These are phyloP conservation scores for Smutsia temminckii DNA, from an alignment of 2,797 vertebrate species.

Conservation along the genomic window DNA sequence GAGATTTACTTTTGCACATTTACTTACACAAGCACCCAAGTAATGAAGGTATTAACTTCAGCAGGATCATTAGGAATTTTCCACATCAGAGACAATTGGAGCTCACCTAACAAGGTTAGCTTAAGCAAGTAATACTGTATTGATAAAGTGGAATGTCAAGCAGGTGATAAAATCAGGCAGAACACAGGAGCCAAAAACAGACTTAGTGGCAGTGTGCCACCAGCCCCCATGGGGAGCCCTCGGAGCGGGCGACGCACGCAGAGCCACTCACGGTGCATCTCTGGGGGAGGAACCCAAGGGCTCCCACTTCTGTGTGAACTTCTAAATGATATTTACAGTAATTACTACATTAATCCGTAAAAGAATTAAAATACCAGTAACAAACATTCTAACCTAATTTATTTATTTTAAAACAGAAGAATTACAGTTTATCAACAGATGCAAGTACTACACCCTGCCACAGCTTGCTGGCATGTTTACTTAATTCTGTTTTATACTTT, in stretches of 20 bases:
- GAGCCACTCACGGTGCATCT: too few relatives aligned
- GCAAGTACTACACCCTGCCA: background rate
- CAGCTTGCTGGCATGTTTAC: background rate
- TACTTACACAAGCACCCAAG: too few relatives aligned
- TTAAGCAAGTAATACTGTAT: accelerated
- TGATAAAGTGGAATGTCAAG: accelerated
- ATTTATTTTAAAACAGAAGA: background rate
- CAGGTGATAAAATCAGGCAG: background rate
- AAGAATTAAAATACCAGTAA: background rate
- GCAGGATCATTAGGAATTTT: background rate
- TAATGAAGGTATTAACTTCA: background rate
- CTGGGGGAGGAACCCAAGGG: background rate
- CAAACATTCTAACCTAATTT: background rate
- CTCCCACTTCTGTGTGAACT: background rate
- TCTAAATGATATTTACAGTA: background rate
- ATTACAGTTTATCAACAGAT: background rate
- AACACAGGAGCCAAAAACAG: background rate
- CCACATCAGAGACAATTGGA: accelerated
- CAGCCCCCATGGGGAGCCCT: too few relatives aligned
- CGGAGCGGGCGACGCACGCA: too few relatives aligned
- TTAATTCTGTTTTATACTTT: background rate
- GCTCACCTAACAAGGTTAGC: accelerated
- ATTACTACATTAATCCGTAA: background rate
- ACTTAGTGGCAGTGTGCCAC: background rate
- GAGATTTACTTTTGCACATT: background rate